These are phyloP conservation scores for Prunella himalayana DNA, from an alignment of 2,113 vertebrate genomes.

Conservation along the genomic window DNA sequence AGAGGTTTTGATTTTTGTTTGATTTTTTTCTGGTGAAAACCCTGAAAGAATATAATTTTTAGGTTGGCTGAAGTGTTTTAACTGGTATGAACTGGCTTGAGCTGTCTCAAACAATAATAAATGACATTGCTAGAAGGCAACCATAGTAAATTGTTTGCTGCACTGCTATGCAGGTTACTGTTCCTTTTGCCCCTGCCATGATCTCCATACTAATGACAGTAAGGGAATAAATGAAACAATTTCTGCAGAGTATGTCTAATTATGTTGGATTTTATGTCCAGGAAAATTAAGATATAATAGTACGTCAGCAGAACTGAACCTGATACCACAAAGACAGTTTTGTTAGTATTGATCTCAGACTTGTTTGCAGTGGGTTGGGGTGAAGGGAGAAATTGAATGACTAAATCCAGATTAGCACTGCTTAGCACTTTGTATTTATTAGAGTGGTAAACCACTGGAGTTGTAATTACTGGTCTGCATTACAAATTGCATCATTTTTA, in stretches of 20 bases:
- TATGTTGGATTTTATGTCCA: slow-evolving; percentile 51
- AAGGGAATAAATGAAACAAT: slow-evolving; percentile 21
- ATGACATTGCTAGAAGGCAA: slow-evolving; percentile 16
- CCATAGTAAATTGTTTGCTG: neutral
- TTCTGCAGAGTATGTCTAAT: slow-evolving; percentile 46
- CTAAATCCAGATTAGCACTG: neutral
- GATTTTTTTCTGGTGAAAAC: neutral
- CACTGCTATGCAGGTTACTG: neutral
- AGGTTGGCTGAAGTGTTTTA: neutral
- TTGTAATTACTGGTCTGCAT: slow-evolving; percentile 27
- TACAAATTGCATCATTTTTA: slow-evolving; percentile 14
- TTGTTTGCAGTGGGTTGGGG: slow-evolving; percentile 20
- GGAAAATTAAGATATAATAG: slow-evolving; percentile 48
- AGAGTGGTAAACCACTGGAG: slow-evolving; percentile 9
- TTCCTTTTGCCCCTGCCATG: neutral
- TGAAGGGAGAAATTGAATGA: slow-evolving; percentile 1
- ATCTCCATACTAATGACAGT: slow-evolving; percentile 36
- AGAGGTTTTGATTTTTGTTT: neutral
- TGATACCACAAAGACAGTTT: slow-evolving; percentile 8
- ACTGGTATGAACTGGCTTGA: neutral
- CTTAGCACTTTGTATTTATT: slow-evolving; percentile 30
- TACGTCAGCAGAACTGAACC: neutral
- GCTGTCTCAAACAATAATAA: neutral
- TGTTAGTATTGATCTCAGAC: slow-evolving; percentile 46
- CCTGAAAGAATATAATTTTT: neutral